Percentiles rank a stretch among this genome's conserved stretches.
phyloP scores from a whole-genome alignment of 2,888 invertebrate genomes.

The Ochropacha duplaris region DNA sequence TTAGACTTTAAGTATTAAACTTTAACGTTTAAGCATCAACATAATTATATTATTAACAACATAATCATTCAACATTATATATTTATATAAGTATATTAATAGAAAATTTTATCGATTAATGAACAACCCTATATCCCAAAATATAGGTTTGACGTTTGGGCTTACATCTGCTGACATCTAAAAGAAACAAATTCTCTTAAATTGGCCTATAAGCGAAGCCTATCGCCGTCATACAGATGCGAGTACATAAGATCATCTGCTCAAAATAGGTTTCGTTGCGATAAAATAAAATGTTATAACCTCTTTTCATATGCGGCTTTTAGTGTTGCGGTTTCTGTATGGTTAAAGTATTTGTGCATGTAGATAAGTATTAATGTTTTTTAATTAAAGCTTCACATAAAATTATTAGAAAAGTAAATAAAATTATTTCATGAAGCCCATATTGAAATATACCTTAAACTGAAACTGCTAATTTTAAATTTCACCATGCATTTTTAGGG shows the following conservation, averaged over 20 bases:
- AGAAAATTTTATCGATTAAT: not conserved
- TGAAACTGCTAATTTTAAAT: too few relatives aligned
- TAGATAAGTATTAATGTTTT: not conserved
- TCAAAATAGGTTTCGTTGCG: not conserved
- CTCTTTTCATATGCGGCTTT: slow-evolving; percentile 1
- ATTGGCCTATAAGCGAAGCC: not conserved
- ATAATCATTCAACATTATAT: too few relatives aligned
- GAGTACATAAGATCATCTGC: slow-evolving; percentile 1
- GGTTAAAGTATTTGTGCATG: not conserved
- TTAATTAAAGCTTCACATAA: too few relatives aligned
- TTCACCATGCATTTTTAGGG: too few relatives aligned
- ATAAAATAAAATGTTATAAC: not conserved
- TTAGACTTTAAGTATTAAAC: too few relatives aligned
- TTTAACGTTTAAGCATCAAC: too few relatives aligned
- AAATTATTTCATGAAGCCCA: too few relatives aligned
- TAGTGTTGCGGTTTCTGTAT: not conserved
- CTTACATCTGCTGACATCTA: not conserved
- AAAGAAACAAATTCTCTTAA: not conserved
- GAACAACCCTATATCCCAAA: not conserved
- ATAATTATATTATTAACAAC: too few relatives aligned
- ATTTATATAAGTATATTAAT: too few relatives aligned
- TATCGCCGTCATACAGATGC: not conserved
- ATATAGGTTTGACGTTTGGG: not conserved
- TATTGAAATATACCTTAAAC: too few relatives aligned
- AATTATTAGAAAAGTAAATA: too few relatives aligned